Percentiles rank a stretch among this genome's conserved stretches.
phyloP scores from a whole-genome alignment of 2,113 vertebrate species.

The Myxocyprinus asiaticus region DNA sequence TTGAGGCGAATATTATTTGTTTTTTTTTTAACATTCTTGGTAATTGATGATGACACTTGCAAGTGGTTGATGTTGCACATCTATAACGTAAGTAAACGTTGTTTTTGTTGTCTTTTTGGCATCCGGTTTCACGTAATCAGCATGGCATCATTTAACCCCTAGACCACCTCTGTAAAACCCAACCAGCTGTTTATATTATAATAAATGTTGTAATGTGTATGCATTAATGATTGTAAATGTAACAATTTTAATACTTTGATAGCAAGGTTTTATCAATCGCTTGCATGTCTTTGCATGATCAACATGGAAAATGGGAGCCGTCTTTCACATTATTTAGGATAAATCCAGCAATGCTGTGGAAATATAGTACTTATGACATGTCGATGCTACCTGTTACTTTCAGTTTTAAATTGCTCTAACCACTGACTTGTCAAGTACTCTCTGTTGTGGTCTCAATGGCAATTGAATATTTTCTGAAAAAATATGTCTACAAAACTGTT shows the following conservation, averaged over 20 bases:
- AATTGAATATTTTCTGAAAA: too few relatives aligned
- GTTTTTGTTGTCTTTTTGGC: not conserved
- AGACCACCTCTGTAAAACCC: slow-evolving; percentile 20
- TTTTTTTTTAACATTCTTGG: not conserved
- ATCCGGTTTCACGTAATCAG: not conserved
- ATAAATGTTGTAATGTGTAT: not conserved
- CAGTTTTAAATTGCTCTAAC: too few relatives aligned
- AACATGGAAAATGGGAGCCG: not conserved
- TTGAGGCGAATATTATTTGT: slow-evolving; percentile 8
- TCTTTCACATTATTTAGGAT: not conserved
- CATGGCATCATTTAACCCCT: slow-evolving; percentile 9
- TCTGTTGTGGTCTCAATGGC: too few relatives aligned
- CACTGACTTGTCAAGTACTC: too few relatives aligned
- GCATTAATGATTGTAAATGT: too few relatives aligned
- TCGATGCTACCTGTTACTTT: too few relatives aligned
- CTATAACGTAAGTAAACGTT: slow-evolving; percentile 36
- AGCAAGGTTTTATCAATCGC: too few relatives aligned
- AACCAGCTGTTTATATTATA: not conserved
- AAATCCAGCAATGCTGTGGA: too few relatives aligned
- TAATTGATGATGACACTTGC: not conserved
- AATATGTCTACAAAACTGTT: too few relatives aligned
- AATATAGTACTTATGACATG: too few relatives aligned
- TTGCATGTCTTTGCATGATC: not conserved
- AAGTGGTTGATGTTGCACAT: slow-evolving; percentile 23
- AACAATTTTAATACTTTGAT: too few relatives aligned